These are phyloP conservation scores for Vicugna pacos DNA, from an alignment of 2,113 vertebrate species.

Conservation along the genomic window DNA sequence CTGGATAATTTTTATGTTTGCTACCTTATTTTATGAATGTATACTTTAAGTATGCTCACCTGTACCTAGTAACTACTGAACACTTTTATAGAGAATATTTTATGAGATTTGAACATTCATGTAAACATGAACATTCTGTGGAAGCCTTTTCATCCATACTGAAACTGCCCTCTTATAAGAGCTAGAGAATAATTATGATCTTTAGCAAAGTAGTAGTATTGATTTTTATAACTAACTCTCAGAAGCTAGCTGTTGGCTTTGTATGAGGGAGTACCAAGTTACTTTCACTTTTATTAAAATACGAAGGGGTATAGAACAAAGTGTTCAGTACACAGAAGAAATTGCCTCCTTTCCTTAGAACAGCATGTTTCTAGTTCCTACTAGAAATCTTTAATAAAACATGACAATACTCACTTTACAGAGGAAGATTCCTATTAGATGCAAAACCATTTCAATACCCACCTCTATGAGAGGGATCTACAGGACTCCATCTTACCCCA, in stretches of 20 bases:
- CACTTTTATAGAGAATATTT: neutral
- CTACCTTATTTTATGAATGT: neutral
- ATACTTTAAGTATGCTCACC: neutral
- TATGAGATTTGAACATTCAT: constrained; percentile 30
- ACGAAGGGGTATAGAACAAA: neutral
- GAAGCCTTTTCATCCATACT: neutral
- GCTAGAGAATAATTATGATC: neutral
- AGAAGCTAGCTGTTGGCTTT: neutral
- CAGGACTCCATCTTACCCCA: neutral
- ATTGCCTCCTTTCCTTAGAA: neutral
- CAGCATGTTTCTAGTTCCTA: neutral
- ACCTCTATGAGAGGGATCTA: neutral
- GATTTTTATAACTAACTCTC: constrained; percentile 11
- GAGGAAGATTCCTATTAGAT: neutral
- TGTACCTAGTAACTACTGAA: neutral
- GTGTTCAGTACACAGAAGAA: neutral
- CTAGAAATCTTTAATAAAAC: neutral
- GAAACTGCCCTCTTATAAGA: neutral
- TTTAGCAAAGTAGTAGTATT: constrained; percentile 1
- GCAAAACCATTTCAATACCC: neutral
- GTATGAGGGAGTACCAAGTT: neutral
- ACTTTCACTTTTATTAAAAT: neutral
- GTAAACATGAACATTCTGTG: neutral
- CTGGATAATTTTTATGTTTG: neutral
- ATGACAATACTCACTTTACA: neutral